A percentile compares a stretch with the other conserved stretches of the same genome.
Evolutionary conservation across 2,888 invertebrate genomes (phyloP).

Genomic region (Sicus ferrugineus): DNA sequence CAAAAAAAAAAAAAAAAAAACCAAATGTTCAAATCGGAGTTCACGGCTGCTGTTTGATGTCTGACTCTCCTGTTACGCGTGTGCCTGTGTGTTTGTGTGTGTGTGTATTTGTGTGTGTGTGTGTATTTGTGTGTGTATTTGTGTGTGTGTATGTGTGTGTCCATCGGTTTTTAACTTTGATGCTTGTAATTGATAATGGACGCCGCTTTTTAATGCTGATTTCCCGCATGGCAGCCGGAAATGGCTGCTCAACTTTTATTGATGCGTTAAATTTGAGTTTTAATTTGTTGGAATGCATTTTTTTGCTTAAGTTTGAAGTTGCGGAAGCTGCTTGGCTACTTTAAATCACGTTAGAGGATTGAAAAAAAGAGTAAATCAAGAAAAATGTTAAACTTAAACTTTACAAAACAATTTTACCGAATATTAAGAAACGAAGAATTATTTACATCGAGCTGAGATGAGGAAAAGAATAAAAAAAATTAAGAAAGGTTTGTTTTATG

Average conservation of each 20-base stretch:
- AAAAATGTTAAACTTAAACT: not conserved
- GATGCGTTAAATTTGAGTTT: slow-evolving; percentile 38
- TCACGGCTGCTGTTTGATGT: too few species aligned
- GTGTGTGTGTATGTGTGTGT: not conserved
- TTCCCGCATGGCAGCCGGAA: slow-evolving; percentile 10
- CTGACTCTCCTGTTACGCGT: not conserved
- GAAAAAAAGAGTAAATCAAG: not conserved
- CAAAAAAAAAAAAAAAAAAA: too few species aligned
- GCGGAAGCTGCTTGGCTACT: not conserved
- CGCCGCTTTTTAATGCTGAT: slow-evolving; percentile 35
- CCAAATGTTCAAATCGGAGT: too few species aligned
- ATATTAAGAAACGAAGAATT: not conserved
- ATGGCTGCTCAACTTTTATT: slow-evolving; percentile 27
- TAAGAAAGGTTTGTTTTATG: not conserved
- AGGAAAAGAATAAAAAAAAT: not conserved
- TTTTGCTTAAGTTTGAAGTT: not conserved
- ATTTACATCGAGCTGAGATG: not conserved
- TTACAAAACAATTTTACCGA: not conserved
- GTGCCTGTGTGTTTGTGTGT: slow-evolving; percentile 10
- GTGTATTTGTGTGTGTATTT: slow-evolving; percentile 27
- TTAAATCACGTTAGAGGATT: not conserved
- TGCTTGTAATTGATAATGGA: slow-evolving; percentile 44
- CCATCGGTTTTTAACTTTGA: slow-evolving; percentile 13
- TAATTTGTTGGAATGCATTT: slow-evolving; percentile 31
- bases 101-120: slow-evolving; percentile 21